Percentiles rank a stretch among this genome's conserved stretches.
These are phyloP conservation scores for Macrotis lagotis DNA, from an alignment of 2,113 vertebrate genomes.

Conservation along the genomic window DNA sequence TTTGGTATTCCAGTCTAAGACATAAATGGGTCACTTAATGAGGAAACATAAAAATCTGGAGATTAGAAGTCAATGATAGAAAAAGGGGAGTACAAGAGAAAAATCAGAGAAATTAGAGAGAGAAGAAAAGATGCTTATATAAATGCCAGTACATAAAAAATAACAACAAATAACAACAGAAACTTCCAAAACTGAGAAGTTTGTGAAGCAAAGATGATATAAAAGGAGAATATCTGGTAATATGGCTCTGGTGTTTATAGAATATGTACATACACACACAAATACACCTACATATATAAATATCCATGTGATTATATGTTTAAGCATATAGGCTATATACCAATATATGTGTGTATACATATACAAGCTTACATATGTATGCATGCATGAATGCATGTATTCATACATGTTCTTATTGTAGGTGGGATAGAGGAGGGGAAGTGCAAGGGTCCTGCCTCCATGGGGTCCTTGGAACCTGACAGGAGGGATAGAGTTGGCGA, in stretches of 20 bases:
- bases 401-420: too few species aligned
- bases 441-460: too few species aligned
- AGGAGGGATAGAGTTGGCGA: too few species aligned
- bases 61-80: background rate
- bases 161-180: background rate
- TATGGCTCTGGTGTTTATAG: background rate
- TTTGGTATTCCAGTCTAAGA: background rate
- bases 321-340: too few species aligned
- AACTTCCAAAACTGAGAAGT: background rate
- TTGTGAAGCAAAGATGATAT: background rate
- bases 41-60: background rate
- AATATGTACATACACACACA: too few species aligned
- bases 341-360: too few species aligned
- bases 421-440: too few species aligned
- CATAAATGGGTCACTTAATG: background rate
- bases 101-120: background rate
- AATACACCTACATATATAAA: too few species aligned
- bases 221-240: background rate
- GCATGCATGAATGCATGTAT: too few species aligned
- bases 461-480: too few species aligned
- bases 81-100: background rate
- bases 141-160: background rate
- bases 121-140: background rate
- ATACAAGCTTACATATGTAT: too few species aligned
- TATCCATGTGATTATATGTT: too few species aligned